These are phyloP conservation scores for Bovichtus variegatus DNA, from an alignment of 2,797 vertebrate genomes.

Conservation along the genomic window DNA sequence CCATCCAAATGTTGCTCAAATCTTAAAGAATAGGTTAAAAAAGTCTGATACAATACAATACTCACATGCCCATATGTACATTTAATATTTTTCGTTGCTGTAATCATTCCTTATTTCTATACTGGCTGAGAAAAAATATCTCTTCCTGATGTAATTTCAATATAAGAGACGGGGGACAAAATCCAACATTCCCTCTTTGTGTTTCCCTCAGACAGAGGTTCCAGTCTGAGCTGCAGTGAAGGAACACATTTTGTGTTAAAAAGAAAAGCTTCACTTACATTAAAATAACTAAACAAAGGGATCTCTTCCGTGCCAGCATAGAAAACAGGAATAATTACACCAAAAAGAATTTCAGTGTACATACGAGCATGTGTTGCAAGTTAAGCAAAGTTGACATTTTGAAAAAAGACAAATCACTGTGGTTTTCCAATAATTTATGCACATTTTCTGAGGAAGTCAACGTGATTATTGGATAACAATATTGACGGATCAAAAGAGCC, in stretches of 20 bases:
- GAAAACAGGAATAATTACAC: not conserved
- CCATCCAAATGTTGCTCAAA: no score
- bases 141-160: not conserved
- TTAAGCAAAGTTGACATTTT: not conserved
- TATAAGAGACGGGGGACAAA: no score
- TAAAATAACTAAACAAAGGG: not conserved
- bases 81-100: not conserved
- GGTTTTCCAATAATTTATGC: not conserved
- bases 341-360: not conserved
- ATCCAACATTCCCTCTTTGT: not conserved
- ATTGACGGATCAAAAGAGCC: conserved; percentile 3
- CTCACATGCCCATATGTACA: not conserved
- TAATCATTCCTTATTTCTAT: not conserved
- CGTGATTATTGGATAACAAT: not conserved
- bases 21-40: not conserved
- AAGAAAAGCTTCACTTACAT: not conserved
- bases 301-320: not conserved
- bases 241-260: not conserved
- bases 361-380: not conserved
- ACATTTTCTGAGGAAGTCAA: not conserved
- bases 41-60: not conserved
- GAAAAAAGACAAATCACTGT: not conserved
- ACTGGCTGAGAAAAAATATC: not conserved
- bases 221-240: not conserved
- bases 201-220: not conserved